Base-by-base conservation (phyloP, 2,113 vertebrate genomes). In the Neoarius graeffei region DNA sequence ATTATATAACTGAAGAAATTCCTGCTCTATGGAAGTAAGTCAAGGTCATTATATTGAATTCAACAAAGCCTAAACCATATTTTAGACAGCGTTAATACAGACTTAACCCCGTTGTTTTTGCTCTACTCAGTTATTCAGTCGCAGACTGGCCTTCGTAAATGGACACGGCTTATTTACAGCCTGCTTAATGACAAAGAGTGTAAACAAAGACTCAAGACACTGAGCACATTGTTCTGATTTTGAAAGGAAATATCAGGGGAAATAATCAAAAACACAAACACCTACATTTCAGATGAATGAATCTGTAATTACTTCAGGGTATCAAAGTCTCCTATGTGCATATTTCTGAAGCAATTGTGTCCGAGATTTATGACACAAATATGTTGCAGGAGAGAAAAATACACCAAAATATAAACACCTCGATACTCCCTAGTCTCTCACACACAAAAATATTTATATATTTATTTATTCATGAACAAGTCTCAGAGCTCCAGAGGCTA, bases 231-330 rank as follows among this genome's bases (percentile, higher is more conserved):
- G 95, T 96, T 88, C 88, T 92, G 89, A 42, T 52, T 92, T 94
- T 95, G 94, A 94, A 96, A 95, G 92, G 94, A 93, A 91, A 92
- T 87, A 92, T 94, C 95, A 42, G 81, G 95, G 95, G 95, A 95
- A 95, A 95, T 95, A 93, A 94, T 90, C 87, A 93, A 92, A 88
- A 92, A 91, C 94, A 94, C 93, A 94, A 95, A 93, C 88, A 93
- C 92, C 89, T 86, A 92, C 91, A 91, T 93, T 90, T 89, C 69
- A 91, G 86, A 90, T 86, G 89, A 91, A 93, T 89, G 92, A 90
- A 74, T 87, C 89, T 89, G 86, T 96, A 96, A 96, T 96, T 94
- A 93, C 95, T 93, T 94, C 91, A 92, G 95, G 94, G 95, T 93
- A 93, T 93, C 52, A 90, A 90, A 86, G 94, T 93, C 95, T 95